phyloP scores from a whole-genome alignment of 2,113 vertebrate genomes.

The Bubo bubo region DNA sequence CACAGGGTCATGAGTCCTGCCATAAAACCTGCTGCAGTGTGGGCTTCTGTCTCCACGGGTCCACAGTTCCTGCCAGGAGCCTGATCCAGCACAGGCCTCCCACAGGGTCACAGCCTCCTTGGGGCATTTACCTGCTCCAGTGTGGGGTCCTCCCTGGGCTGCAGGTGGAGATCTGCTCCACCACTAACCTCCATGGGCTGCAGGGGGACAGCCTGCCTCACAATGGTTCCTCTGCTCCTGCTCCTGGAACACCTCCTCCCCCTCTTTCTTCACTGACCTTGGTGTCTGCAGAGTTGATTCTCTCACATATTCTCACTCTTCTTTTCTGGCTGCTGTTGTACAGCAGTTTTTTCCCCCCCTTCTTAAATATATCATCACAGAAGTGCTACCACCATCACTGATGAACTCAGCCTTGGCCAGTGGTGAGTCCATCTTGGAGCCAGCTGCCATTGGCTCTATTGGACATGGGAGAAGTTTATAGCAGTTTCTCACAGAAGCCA shows the following conservation, averaged over 20 bases:
- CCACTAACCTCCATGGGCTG: not conserved
- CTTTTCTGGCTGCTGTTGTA: not conserved
- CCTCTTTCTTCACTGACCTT: not conserved
- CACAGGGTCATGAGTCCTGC: too few relatives aligned
- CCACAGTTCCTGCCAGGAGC: not conserved
- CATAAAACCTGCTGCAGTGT: not conserved
- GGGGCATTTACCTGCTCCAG: not conserved
- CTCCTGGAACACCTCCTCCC: not conserved
- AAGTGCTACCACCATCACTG: not conserved
- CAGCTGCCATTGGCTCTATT: not conserved
- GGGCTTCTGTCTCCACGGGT: not conserved
- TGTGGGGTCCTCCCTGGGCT: fast-evolving
- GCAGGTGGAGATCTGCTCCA: not conserved
- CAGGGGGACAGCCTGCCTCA: too few relatives aligned
- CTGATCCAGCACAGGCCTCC: not conserved
- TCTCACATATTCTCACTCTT: not conserved
- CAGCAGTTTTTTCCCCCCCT: not conserved
- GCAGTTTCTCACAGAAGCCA: not conserved
- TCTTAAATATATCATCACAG: not conserved
- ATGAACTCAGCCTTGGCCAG: not conserved
- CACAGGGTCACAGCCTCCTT: not conserved
- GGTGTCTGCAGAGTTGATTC: not conserved
- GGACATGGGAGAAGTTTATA: not conserved
- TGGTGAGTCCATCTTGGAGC: not conserved
- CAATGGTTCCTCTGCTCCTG: too few relatives aligned